Base-by-base conservation (phyloP, 2,113 vertebrate genomes). In the Centropus bengalensis region DNA sequence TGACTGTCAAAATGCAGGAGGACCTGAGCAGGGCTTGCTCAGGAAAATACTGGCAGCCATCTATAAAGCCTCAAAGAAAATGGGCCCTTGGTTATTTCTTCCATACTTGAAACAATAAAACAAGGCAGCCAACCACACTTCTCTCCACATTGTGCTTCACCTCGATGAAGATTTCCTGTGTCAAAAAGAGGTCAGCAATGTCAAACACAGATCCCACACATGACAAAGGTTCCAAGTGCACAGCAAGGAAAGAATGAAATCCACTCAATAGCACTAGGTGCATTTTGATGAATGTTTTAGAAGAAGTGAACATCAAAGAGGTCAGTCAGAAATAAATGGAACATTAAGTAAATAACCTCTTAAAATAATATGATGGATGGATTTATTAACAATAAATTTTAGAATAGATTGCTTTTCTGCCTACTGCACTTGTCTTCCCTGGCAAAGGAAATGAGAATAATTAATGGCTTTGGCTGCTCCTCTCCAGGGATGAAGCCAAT, bases 381-480 rank as follows among this genome's bases (percentile, higher is more conserved):
- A 85, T 88, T 83, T 92, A 88, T 93, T 86, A 60, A 66, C 92
- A 91, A 70, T 45, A 91, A 55, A 80, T 44, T 81, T 82, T 49
- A n/a, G 74, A 93, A 86, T 58, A 86, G 51, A 82, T 88, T 86
- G 51, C n/a, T 94, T 92, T 91, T 73, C 79, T 78, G 79, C 91
- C 45, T 92, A 47, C 28, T 67, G 44, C 51, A 55, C 59, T 95
- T 76, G 78, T 67, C 86, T 87, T 73, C 54, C 56, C 70, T 67
- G 55, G 94, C 76, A 94, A 88, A 91, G 64, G 76, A 85, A 93
- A 91, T 27, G 23, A 69, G 91, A 96, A 94, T 94, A 96, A 96
- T 90, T 80, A 95, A 96, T 92, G 69, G 66, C n/a, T 75, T 74
- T 89, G 51, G 58, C 75, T 84, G 58, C 82, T 91, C 64, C 93